Conservation (phyloP, 2,113 vertebrate genomes). For the Limnothrissa miodon region DNA sequence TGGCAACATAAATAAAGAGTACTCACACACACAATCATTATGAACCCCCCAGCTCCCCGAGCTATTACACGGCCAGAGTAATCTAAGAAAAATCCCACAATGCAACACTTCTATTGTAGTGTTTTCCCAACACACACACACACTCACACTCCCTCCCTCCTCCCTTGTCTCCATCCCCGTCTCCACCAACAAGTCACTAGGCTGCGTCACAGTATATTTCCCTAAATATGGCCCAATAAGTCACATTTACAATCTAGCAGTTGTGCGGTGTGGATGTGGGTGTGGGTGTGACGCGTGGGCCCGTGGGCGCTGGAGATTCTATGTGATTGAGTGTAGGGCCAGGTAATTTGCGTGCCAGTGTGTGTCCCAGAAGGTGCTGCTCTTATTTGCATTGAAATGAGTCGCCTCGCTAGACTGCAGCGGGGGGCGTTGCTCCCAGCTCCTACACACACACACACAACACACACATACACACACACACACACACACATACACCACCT, state of each 20-base stretch:
- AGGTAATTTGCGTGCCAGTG: conserved; percentile 48
- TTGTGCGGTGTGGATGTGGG: neutral
- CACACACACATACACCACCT: conserved; percentile 21
- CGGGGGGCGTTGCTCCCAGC: neutral
- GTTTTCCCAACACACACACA: neutral
- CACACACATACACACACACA: neutral
- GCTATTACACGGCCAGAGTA: neutral
- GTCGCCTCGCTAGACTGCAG: conserved; percentile 35
- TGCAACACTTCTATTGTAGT: neutral
- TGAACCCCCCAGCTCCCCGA: neutral
- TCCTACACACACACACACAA: neutral
- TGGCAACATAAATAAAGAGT: conserved; percentile 1
- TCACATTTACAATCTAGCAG: neutral
- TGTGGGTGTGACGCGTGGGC: conserved; percentile 40
- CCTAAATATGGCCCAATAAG: conserved; percentile 5
- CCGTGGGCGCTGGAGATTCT: conserved; percentile 49
- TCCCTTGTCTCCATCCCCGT: neutral
- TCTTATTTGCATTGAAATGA: conserved; percentile 71
- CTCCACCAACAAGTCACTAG: neutral
- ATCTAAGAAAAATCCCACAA: conserved; percentile 18
- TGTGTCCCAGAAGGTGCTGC: conserved; percentile 44
- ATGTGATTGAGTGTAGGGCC: conserved; percentile 56
- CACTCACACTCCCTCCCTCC: no score
- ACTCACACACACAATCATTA: conserved; percentile 14
- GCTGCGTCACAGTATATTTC: neutral